Conservation (phyloP, 2,797 vertebrate species). For the Mus caroli region DNA sequence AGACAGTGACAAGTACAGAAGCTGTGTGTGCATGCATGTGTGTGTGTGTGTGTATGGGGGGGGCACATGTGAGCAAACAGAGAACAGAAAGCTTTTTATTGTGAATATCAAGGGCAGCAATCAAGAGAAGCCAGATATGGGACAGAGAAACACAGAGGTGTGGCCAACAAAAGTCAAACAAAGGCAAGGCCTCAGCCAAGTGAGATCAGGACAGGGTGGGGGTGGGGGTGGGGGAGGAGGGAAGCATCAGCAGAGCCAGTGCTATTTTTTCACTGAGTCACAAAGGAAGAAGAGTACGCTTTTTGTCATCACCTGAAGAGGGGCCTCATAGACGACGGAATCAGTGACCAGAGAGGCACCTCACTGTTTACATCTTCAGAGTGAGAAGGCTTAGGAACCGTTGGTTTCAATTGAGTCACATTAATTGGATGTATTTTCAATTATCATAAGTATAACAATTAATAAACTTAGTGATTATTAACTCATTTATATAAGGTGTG, state of each 20-base stretch:
- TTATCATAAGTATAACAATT: not conserved
- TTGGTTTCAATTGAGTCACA: not conserved
- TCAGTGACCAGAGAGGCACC: not conserved
- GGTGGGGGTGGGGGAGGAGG: not conserved
- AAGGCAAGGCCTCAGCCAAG: not conserved
- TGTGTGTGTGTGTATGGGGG: too few species aligned
- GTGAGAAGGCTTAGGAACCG: not conserved
- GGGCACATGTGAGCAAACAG: not conserved
- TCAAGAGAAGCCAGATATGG: not conserved
- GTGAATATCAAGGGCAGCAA: not conserved
- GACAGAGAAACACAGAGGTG: accelerated
- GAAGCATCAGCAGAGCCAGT: not conserved
- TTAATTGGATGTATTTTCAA: not conserved
- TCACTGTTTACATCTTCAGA: not conserved
- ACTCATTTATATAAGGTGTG: not conserved
- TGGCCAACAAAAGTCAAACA: not conserved
- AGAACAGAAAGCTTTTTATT: not conserved
- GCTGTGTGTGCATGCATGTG: not conserved
- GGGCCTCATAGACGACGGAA: not conserved
- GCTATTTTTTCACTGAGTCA: not conserved
- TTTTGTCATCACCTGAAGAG: not conserved
- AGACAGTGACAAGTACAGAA: not conserved
- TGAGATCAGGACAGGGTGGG: not conserved
- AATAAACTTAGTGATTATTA: not conserved
- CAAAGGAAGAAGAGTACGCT: not conserved